Evolutionary conservation across 2,113 vertebrate species (phyloP).

Genomic region (Poecilia latipinna): DNA sequence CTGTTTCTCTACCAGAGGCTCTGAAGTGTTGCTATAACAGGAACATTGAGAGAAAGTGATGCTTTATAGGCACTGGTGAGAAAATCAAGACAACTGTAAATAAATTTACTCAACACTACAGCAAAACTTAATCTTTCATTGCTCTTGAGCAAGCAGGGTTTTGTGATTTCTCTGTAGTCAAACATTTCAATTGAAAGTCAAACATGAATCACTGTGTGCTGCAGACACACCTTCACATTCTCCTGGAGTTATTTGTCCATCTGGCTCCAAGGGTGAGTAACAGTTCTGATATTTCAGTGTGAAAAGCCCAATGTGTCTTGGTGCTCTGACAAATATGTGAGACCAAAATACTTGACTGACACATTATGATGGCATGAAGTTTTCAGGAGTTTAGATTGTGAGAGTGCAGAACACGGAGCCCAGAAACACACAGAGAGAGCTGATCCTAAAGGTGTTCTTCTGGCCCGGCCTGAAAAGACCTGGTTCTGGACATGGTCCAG

Average conservation of each 20-base stretch:
- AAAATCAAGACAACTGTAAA: not conserved
- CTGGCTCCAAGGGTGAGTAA: not conserved
- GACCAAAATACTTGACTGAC: slow-evolving; percentile 17
- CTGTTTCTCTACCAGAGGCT: not conserved
- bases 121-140: not conserved
- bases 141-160: not conserved
- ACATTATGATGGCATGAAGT: not conserved
- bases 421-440: not conserved
- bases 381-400: not conserved
- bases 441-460: not conserved
- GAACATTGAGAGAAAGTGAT: not conserved
- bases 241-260: not conserved
- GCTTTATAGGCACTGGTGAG: not conserved
- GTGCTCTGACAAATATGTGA: slow-evolving; percentile 21
- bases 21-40: not conserved
- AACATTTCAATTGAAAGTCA: not conserved
- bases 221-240: not conserved
- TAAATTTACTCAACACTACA: not conserved
- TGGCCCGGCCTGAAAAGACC: not conserved
- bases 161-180: not conserved
- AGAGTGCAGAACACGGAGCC: not conserved
- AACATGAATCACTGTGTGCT: not conserved
- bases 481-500: not conserved
- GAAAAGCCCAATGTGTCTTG: slow-evolving; percentile 12
- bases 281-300: not conserved